Evolutionary conservation across 1,140 invertebrate species (phyloP).

Genomic region (Drosophila sturtevanti): DNA sequence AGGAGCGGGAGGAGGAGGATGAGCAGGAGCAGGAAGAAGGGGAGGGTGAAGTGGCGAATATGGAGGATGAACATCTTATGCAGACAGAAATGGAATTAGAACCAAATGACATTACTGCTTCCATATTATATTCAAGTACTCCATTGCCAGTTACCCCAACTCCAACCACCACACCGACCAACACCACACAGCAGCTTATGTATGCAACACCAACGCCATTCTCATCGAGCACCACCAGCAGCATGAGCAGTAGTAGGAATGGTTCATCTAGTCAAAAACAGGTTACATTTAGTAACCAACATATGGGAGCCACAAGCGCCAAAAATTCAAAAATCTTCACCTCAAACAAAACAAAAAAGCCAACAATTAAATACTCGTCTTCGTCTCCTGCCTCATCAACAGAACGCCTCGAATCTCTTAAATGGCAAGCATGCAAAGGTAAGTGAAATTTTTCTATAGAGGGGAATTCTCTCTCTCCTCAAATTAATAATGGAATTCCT

Average conservation of each 20-base stretch:
- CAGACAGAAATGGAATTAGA: neutral
- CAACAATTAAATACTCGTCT: slow-evolving; percentile 49
- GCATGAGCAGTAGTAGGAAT: slow-evolving; percentile 5
- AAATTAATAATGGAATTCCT: neutral
- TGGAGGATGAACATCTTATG: neutral
- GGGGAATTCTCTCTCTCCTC: neutral
- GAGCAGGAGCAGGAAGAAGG: slow-evolving; percentile 2
- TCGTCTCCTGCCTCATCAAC: slow-evolving; percentile 31
- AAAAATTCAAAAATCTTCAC: slow-evolving; percentile 55
- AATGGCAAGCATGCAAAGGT: slow-evolving; percentile 50
- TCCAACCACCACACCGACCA: slow-evolving; percentile 4
- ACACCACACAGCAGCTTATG: slow-evolving; percentile 15
- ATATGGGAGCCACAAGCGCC: neutral
- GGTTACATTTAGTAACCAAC: neutral
- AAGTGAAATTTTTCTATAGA: neutral
- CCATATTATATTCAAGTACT: neutral
- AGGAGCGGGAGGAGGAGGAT: too few relatives aligned
- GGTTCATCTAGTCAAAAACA: slow-evolving; percentile 12
- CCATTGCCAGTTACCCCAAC: neutral
- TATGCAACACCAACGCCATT: slow-evolving; percentile 4
- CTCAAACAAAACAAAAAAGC: slow-evolving; percentile 47
- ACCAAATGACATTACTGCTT: neutral
- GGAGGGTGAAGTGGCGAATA: too few relatives aligned
- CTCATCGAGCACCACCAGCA: slow-evolving; percentile 9
- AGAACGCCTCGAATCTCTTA: slow-evolving; percentile 41